Percentiles rank a stretch among this genome's conserved stretches.
These are phyloP conservation scores for Eupithecia subumbrata DNA, from an alignment of 2,888 invertebrate genomes.

Conservation along the genomic window DNA sequence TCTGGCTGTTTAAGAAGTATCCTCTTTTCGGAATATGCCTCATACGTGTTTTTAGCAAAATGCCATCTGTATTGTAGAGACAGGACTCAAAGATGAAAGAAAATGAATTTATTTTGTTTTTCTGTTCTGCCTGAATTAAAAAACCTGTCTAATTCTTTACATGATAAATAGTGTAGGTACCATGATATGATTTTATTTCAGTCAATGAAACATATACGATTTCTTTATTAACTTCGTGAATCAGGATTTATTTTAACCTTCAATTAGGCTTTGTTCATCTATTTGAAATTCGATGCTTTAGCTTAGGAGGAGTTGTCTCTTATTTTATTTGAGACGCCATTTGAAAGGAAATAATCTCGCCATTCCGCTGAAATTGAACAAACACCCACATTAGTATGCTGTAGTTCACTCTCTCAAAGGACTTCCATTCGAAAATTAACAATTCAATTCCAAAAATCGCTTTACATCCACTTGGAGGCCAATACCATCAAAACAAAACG, in stretches of 20 bases:
- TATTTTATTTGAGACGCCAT: constrained; percentile 39
- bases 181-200: not conserved
- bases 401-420: constrained; percentile 44
- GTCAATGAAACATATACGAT: not conserved
- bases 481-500: constrained; percentile 67
- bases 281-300: constrained; percentile 13
- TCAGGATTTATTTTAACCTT: not conserved
- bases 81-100: not conserved
- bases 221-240: not conserved
- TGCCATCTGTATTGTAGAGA: not conserved
- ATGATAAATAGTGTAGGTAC: not conserved
- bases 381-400: constrained; percentile 44
- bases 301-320: constrained; percentile 26
- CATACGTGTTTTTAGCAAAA: too few species aligned
- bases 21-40: not conserved
- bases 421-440: constrained; percentile 45
- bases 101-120: not conserved
- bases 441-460: constrained; percentile 49
- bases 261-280: not conserved
- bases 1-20: not conserved
- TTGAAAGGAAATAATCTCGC: constrained; percentile 41
- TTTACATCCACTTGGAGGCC: constrained; percentile 54
- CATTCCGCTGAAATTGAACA: constrained; percentile 43
- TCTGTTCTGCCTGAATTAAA: not conserved
- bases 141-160: not conserved